phyloP scores from a whole-genome alignment of 1,140 invertebrate species.

The Heliconius melpomene region DNA sequence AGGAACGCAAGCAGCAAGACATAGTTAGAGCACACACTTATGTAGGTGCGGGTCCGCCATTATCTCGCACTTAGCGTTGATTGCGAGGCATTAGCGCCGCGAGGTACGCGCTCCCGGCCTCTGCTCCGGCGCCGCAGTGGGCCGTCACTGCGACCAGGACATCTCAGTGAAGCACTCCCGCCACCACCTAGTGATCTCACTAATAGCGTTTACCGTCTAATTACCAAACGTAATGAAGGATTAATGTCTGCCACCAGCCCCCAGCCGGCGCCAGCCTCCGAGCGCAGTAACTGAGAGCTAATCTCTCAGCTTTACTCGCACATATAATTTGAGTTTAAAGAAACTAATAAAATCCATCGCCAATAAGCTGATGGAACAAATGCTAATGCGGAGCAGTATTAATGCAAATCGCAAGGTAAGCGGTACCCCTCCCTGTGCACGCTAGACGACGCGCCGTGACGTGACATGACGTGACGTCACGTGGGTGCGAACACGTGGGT shows the following conservation, averaged over 20 bases:
- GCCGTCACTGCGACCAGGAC: background rate
- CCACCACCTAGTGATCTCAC: background rate
- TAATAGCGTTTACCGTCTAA: conserved; percentile 17
- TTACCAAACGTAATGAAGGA: conserved; percentile 22
- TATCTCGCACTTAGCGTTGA: background rate
- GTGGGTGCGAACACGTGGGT: background rate
- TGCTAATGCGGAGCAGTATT: background rate
- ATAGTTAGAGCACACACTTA: background rate
- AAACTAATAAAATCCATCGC: background rate
- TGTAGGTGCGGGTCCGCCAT: background rate
- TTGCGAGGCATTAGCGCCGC: conserved; percentile 11
- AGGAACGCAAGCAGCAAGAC: background rate
- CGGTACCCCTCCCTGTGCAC: background rate
- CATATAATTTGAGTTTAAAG: background rate
- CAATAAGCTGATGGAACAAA: conserved; percentile 10
- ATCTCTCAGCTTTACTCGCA: conserved; percentile 10
- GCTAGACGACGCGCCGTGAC: background rate
- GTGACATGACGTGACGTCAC: background rate
- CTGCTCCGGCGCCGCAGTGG: too few relatives aligned
- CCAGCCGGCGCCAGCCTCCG: background rate
- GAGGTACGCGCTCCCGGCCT: background rate
- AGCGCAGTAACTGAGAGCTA: background rate
- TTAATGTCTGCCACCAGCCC: conserved; percentile 12
- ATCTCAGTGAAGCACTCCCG: conserved; percentile 16
- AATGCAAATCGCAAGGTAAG: background rate